These are phyloP conservation scores for Helicorthomorpha holstii DNA, from an alignment of 1,140 invertebrate species.

Conservation along the genomic window DNA sequence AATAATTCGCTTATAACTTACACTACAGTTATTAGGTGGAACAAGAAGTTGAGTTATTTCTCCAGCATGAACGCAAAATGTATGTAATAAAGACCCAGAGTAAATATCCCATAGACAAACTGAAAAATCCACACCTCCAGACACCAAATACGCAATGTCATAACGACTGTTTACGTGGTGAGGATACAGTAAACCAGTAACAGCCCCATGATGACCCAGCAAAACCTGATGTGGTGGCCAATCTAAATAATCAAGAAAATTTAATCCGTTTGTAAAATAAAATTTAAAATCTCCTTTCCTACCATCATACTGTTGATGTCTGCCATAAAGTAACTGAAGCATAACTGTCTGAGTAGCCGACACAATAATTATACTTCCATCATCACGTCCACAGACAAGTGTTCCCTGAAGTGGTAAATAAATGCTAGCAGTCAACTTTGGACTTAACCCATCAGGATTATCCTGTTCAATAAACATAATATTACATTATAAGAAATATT, in stretches of 20 bases:
- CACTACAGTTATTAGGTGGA: constrained; percentile 79
- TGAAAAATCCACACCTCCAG: constrained; percentile 93
- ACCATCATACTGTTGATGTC: constrained; percentile 73
- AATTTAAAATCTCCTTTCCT: constrained; percentile 14
- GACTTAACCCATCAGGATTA: constrained; percentile 28
- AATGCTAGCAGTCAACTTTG: constrained; percentile 76
- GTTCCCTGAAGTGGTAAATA: constrained; percentile 84
- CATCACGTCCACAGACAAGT: constrained; percentile 81
- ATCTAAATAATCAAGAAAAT: constrained; percentile 32
- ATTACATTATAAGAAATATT: background rate
- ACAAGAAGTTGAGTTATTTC: constrained; percentile 70
- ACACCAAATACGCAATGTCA: constrained; percentile 76
- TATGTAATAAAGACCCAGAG: constrained; percentile 69
- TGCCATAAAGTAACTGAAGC: constrained; percentile 77
- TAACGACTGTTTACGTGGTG: constrained; percentile 83
- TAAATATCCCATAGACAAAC: constrained; percentile 95
- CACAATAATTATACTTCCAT: constrained; percentile 93
- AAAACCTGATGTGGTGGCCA: constrained; percentile 80
- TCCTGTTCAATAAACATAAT: constrained; percentile 11
- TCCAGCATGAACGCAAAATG: constrained; percentile 89
- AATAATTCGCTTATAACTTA: constrained; percentile 27
- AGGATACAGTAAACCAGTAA: constrained; percentile 91
- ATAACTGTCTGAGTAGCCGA: constrained; percentile 90
- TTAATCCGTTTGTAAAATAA: constrained; percentile 6
- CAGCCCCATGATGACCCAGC: constrained; percentile 74